phyloP scores from a whole-genome alignment of 2,888 invertebrate genomes.

The Lomographa bimaculata region DNA sequence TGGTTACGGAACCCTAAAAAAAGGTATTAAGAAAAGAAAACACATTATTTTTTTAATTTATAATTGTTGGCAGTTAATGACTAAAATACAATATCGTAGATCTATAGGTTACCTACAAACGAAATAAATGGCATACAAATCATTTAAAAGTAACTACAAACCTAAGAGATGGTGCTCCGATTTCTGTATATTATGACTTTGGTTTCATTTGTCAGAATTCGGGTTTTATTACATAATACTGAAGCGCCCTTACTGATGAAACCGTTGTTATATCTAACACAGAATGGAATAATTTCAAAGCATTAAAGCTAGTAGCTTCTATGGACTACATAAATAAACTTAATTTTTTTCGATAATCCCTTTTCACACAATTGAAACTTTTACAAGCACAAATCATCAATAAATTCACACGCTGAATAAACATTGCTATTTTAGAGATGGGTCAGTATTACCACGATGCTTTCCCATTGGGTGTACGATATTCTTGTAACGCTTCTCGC shows the following conservation, averaged over 20 bases:
- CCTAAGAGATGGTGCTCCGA: slow-evolving; percentile 40
- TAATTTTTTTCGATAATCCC: too few species aligned
- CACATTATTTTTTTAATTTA: too few species aligned
- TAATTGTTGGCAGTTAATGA: slow-evolving; percentile 70
- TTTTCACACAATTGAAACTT: too few species aligned
- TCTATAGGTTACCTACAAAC: slow-evolving; percentile 55
- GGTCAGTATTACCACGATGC: too few species aligned
- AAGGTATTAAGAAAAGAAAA: too few species aligned
- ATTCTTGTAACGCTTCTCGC: too few species aligned
- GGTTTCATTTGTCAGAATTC: slow-evolving; percentile 53
- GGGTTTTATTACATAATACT: slow-evolving; percentile 52
- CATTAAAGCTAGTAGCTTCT: slow-evolving; percentile 6
- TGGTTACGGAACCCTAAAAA: too few species aligned
- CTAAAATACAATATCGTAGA: slow-evolving; percentile 61
- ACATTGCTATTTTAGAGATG: too few species aligned
- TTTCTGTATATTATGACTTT: slow-evolving; percentile 57
- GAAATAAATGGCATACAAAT: slow-evolving; percentile 68
- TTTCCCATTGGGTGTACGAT: too few species aligned
- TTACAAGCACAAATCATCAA: too few species aligned
- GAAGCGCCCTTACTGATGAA: slow-evolving; percentile 38
- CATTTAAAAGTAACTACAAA: slow-evolving; percentile 53
- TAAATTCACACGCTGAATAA: too few species aligned
- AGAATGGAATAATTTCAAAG: too few species aligned
- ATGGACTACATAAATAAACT: slow-evolving; percentile 5
- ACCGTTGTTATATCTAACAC: slow-evolving; percentile 13